These are phyloP conservation scores for Halcyon badia DNA, from an alignment of 2,797 vertebrate species.

Conservation along the genomic window DNA sequence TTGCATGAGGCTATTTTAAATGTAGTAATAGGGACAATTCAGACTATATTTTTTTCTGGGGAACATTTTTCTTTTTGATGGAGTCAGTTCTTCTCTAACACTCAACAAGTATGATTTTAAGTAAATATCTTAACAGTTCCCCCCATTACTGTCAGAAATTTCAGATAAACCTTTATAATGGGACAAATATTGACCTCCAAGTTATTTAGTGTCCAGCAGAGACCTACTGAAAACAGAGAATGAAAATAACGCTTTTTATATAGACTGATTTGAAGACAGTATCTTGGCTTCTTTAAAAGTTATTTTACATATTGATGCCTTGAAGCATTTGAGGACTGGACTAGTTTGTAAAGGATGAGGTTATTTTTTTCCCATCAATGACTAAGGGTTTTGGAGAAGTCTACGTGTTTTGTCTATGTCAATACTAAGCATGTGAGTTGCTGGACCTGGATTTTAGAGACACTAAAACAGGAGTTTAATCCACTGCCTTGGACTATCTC, in stretches of 20 bases:
- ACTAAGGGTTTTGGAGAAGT: background rate
- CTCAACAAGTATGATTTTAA: background rate
- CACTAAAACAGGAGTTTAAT: background rate
- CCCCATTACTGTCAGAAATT: background rate
- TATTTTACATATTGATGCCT: background rate
- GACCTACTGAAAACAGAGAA: background rate
- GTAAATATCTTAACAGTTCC: background rate
- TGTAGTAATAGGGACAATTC: background rate
- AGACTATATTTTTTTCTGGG: background rate
- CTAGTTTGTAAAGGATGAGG: background rate
- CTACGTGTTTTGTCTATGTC: background rate
- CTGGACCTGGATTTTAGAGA: background rate
- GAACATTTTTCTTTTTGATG: background rate
- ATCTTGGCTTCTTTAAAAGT: background rate
- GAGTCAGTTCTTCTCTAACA: background rate
- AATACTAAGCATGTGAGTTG: background rate
- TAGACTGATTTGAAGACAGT: background rate
- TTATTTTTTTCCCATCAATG: background rate
- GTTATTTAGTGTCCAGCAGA: background rate
- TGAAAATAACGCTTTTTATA: background rate
- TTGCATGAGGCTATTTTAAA: background rate
- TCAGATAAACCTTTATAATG: background rate
- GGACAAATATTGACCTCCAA: background rate
- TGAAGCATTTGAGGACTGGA: background rate
- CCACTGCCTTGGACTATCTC: background rate